These are phyloP conservation scores for Galago senegalensis DNA, from an alignment of 2,797 vertebrate species.

Conservation along the genomic window DNA sequence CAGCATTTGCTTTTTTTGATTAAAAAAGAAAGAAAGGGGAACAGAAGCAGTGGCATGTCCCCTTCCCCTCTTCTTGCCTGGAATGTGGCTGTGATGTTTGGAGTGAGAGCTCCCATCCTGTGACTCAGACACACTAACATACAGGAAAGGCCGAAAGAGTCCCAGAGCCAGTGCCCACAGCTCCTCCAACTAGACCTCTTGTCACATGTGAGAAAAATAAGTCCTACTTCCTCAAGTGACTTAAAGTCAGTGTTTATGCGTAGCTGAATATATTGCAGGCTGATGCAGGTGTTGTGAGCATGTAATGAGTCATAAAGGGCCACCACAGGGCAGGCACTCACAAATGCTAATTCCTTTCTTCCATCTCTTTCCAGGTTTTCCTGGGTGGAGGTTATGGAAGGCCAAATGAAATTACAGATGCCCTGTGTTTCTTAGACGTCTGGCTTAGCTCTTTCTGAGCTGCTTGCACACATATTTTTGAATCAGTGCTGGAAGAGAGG, in stretches of 20 bases:
- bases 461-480: not conserved
- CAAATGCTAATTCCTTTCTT: not conserved
- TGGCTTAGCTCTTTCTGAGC: not conserved
- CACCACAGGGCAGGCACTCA: not conserved
- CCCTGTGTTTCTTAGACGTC: not conserved
- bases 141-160: not conserved
- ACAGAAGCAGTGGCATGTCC: too few relatives aligned
- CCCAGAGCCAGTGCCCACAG: not conserved
- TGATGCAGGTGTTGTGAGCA: not conserved
- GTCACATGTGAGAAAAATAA: slow-evolving; percentile 33
- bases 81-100: not conserved
- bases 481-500: not conserved
- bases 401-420: not conserved
- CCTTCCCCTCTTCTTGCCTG: not conserved
- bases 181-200: not conserved
- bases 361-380: not conserved
- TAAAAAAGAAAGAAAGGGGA: not conserved
- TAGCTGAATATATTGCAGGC: not conserved
- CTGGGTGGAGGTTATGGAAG: not conserved
- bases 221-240: not conserved
- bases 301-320: not conserved
- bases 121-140: not conserved
- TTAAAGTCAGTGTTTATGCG: not conserved
- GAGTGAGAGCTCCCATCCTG: not conserved
- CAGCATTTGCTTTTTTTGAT: not conserved